Base-by-base conservation (phyloP, 2,888 invertebrate genomes). In the Nebria brevicollis region DNA sequence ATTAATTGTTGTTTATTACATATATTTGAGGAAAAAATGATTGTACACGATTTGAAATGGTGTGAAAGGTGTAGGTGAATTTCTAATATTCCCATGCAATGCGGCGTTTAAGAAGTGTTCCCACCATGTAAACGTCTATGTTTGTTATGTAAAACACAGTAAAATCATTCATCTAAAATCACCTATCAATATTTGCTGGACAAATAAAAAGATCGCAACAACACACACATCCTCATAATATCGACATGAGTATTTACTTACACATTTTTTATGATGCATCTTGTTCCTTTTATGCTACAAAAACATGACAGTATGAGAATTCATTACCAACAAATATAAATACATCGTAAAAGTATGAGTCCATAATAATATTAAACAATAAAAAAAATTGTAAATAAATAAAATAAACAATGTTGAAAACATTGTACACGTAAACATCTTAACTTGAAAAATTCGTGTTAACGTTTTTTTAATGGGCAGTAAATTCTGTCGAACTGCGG, bases 401-500 rank as follows among this genome's bases (percentile, higher is more conserved):
- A 66, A 78, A 78, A 78, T 73, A 73, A 68, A 75, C 74, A 79
- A 66, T 43, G 26, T 74, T 26, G 34, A 68, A 66, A 75, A 80
- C 54, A 54, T 54, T 54, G 54, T 54, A 54, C 54, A 54, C 74
- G 66, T 75, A 75, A 80, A 80, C 80, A 80, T 80, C 80, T 80
- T 75, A 80, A 54, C 75, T 70, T 75, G 64, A 75, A 80, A 75
- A 74, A 68, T 72, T 70, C 72, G 64, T 80, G 75, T 80, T 80
- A 80, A 80, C 80, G 80, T 80, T 75, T 80, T 79, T 80, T 80
- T 80, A 80, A 75, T 80, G 80, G 75, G 75, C 80, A 72, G 20
- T 80, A 80, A 80, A 80, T 79, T 80, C 75, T 80, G 64, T 72
- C 26, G 70, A 15, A 64, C 80, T 41, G 70, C 80, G 72, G 80